Conservation (phyloP, 1,140 invertebrate species). For the Latrodectus geometricus region DNA sequence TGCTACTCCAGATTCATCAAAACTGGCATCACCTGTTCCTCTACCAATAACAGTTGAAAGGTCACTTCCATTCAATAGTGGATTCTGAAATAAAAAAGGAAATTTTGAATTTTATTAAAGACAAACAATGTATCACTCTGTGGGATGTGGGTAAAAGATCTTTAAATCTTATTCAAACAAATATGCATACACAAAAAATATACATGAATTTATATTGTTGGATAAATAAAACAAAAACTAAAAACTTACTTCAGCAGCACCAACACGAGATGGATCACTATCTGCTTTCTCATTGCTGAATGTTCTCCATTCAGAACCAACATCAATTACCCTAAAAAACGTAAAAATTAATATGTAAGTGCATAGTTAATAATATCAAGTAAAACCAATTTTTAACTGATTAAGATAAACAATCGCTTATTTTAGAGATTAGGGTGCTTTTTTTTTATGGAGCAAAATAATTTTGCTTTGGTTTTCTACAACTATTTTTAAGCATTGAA, state of each 20-base stretch:
- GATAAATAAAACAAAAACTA: neutral
- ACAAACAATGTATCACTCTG: neutral
- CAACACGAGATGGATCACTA: conserved; percentile 98
- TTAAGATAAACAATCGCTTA: no score
- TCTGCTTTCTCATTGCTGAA: conserved; percentile 98
- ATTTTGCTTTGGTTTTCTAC: no score
- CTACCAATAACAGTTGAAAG: conserved; percentile 97
- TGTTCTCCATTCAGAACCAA: conserved; percentile 99
- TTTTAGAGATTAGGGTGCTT: no score
- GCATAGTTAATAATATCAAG: no score
- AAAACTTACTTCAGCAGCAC: conserved; percentile 74
- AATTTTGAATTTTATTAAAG: neutral
- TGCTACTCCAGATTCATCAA: conserved; percentile 84
- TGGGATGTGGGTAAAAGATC: no score
- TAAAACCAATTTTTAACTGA: no score
- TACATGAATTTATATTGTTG: neutral
- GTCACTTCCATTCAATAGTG: conserved; percentile 93
- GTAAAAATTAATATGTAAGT: neutral
- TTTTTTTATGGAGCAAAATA: no score
- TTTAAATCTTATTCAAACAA: no score
- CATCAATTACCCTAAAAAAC: conserved; percentile 90
- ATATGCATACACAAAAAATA: no score
- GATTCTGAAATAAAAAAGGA: conserved; percentile 78
- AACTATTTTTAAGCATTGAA: no score
- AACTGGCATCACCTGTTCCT: conserved; percentile 84